phyloP scores from a whole-genome alignment of 2,888 invertebrate genomes.

The Tetragonula carbonaria region DNA sequence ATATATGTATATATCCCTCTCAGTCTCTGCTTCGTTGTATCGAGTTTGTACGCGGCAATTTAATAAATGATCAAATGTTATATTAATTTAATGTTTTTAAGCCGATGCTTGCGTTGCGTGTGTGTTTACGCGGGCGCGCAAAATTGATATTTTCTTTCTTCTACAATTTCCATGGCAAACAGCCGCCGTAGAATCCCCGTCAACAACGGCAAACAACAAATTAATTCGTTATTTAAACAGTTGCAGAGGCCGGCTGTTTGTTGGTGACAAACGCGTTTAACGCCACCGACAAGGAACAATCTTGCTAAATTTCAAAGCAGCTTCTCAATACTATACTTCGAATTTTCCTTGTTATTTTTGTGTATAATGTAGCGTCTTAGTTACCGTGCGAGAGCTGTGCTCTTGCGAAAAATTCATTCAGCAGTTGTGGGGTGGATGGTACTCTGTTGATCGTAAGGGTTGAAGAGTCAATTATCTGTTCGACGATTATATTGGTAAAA shows the following conservation, averaged over 20 bases:
- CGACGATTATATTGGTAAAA: too few species aligned
- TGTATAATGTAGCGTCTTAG: neutral
- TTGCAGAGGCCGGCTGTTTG: constrained; percentile 19
- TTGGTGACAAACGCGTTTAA: constrained; percentile 29
- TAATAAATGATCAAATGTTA: constrained; percentile 44
- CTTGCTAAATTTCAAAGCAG: constrained; percentile 3
- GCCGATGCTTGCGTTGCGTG: constrained; percentile 3
- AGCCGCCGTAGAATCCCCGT: constrained; percentile 30
- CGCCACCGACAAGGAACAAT: constrained; percentile 5
- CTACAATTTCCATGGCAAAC: constrained; percentile 30
- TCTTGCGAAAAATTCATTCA: neutral
- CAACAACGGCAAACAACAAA: constrained; percentile 33
- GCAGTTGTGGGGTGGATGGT: neutral
- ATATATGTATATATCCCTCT: neutral
- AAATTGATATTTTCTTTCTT: constrained; percentile 31
- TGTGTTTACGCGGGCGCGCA: constrained; percentile 8
- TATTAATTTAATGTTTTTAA: constrained; percentile 39
- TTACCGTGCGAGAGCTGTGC: neutral
- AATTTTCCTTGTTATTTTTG: neutral
- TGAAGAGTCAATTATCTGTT: neutral
- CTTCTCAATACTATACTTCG: neutral
- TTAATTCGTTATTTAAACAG: constrained; percentile 34
- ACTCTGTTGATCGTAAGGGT: neutral
- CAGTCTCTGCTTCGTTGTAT: neutral
- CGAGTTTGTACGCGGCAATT: constrained; percentile 19